phyloP scores from a whole-genome alignment of 1,140 invertebrate genomes.

The Mycetomoellerius zeteki region DNA sequence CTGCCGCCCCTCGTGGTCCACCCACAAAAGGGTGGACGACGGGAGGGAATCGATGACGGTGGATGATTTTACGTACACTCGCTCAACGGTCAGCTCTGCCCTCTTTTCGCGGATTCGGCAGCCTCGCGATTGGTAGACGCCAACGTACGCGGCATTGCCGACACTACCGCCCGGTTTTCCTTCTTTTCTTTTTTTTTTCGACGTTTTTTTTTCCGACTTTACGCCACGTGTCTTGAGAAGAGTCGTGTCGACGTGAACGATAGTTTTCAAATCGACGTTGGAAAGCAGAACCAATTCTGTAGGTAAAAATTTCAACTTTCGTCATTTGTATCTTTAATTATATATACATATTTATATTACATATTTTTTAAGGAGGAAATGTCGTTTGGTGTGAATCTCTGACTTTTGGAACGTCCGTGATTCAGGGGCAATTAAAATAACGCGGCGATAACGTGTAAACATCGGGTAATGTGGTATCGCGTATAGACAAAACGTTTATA shows the following conservation, averaged over 20 bases:
- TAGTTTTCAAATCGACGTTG: constrained; percentile 17
- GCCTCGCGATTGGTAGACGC: constrained; percentile 66
- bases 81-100: constrained; percentile 73
- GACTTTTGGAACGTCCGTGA: constrained; percentile 54
- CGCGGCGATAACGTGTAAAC: constrained; percentile 63
- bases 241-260: constrained; percentile 18
- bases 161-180: constrained; percentile 33
- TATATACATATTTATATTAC: not conserved
- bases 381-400: constrained; percentile 38
- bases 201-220: not conserved
- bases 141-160: constrained; percentile 58
- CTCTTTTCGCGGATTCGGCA: constrained; percentile 77
- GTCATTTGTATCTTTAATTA: not conserved
- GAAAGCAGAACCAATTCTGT: constrained; percentile 46
- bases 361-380: constrained; percentile 26
- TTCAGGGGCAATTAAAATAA: constrained; percentile 64
- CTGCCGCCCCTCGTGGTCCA: constrained; percentile 68
- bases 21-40: constrained; percentile 76
- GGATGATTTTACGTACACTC: constrained; percentile 81
- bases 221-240: constrained; percentile 47
- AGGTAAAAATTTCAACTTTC: constrained; percentile 34
- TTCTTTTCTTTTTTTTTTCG: not conserved
- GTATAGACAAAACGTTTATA: constrained; percentile 66
- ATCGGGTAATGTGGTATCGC: constrained; percentile 63
- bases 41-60: constrained; percentile 81